These are phyloP conservation scores for Linepithema humile DNA, from an alignment of 1,140 invertebrate genomes.

Conservation along the genomic window DNA sequence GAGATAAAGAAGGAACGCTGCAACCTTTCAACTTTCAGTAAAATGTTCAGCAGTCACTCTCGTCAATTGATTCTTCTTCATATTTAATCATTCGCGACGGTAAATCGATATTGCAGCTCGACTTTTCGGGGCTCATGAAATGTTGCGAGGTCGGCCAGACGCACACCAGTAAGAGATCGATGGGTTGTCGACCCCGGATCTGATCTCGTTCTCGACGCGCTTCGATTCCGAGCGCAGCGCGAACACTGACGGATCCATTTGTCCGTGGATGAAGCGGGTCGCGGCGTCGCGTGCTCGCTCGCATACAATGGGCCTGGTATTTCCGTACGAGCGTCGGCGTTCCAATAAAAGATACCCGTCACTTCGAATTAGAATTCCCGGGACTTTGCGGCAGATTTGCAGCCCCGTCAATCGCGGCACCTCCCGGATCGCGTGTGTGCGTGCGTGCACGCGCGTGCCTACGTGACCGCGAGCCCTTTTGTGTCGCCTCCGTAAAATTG, in stretches of 20 bases:
- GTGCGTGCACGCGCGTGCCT: not conserved
- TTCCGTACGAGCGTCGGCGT: conserved; percentile 43
- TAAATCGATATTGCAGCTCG: not conserved
- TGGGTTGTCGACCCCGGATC: conserved; percentile 32
- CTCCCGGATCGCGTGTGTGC: no score
- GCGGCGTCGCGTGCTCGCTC: conserved; percentile 1
- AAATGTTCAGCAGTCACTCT: not conserved
- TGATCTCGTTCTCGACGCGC: conserved; percentile 10
- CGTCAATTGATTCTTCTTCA: not conserved
- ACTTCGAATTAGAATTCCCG: conserved; percentile 63
- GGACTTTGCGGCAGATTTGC: conserved; percentile 47
- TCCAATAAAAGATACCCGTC: conserved; percentile 33
- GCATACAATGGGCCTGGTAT: conserved; percentile 54
- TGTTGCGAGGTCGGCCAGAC: not conserved
- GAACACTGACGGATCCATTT: conserved; percentile 43
- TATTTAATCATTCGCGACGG: not conserved
- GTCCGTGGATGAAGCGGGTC: conserved; percentile 30
- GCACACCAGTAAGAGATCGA: not conserved
- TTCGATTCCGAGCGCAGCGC: conserved; percentile 5
- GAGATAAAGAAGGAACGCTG: no score
- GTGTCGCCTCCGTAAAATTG: not conserved
- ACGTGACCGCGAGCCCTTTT: not conserved
- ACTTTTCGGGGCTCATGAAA: not conserved
- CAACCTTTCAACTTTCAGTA: not conserved
- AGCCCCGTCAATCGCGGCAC: conserved; percentile 4